Evolutionary conservation across 2,888 invertebrate species (phyloP).

Genomic region (Diplolepis rosae): DNA sequence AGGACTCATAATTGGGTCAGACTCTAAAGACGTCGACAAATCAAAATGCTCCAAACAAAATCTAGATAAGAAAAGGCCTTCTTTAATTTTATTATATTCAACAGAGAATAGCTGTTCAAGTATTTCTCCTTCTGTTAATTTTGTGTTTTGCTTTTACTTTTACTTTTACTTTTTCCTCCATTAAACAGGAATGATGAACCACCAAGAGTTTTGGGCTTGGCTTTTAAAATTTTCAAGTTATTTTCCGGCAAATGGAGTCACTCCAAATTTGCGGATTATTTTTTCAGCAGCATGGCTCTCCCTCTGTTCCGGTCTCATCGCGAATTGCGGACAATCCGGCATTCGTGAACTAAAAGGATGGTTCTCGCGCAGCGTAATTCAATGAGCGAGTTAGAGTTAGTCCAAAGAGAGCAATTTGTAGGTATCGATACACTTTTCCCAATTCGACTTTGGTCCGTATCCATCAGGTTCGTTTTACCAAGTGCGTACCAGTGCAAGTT

Average conservation of each 20-base stretch:
- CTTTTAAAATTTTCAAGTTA: conserved; percentile 24
- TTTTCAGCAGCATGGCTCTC: conserved; percentile 11
- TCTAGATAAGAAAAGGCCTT: no score
- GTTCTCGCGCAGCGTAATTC: conserved; percentile 20
- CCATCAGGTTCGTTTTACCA: conserved; percentile 60
- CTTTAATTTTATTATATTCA: no score
- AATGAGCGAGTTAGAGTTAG: conserved; percentile 37
- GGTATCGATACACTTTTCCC: conserved; percentile 65
- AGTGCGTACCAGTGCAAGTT: conserved; percentile 54
- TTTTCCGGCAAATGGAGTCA: conserved; percentile 19
- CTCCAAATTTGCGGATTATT: conserved; percentile 20
- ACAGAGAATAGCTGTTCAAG: neutral
- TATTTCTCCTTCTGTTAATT: neutral
- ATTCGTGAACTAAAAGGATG: conserved; percentile 16
- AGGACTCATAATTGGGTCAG: no score
- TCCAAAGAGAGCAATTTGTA: conserved; percentile 58
- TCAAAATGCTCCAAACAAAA: no score
- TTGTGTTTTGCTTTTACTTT: neutral
- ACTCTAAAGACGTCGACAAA: no score
- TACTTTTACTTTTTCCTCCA: neutral
- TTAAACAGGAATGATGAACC: neutral
- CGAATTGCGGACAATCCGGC: neutral
- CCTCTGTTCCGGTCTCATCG: conserved; percentile 5
- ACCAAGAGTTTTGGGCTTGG: neutral
- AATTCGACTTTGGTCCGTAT: conserved; percentile 8